Base-by-base conservation (phyloP, 64 coral and sea anemone genomes). In the Montipora sp. region DNA sequence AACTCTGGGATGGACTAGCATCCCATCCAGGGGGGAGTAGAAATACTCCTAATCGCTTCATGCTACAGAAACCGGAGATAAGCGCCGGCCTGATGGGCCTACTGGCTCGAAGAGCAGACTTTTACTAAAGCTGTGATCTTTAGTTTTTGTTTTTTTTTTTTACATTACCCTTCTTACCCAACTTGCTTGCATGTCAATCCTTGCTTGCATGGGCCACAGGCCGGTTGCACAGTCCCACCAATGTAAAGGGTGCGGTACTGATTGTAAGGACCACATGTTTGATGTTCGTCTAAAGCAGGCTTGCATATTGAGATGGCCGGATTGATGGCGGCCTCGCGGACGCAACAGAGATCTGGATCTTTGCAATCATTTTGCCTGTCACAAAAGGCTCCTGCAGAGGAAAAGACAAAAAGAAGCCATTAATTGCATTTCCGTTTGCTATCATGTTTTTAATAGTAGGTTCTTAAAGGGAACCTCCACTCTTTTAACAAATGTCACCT, bases 141-240 rank as follows among this genome's bases (percentile, higher is more conserved):
- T 11, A 57, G 1, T 11, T 57, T 57, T 63, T 63, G n/a, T n/a
- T 12, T 12, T 12, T 0, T 12, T 63, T 63, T 14, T 63, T 15
- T 14, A 36, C 67, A 46, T 1, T 59, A n/a, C 53, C 24, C n/a
- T 77, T 61, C 98, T 90, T 70, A 99, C 98, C 98, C 98, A 19
- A 99, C 98, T 94, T 99, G 98, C 79, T 99, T 99, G 79, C 98
- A 99, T 57, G 98, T 99, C 23, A 99, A 59, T 1, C 95, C 98
- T 70, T 96, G 95, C 24, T 99, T 99, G 47, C 98, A 99, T 3
- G 98, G 94, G 20, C 98, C 98, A 63, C 98, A 99, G 6, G 98
- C 92, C 2, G 98, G 94, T 72, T 99, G 98, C 53, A 99, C 98
- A 61, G 98, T 99, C 53, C 98, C 98, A 15, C 98, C 98, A 14